Evolutionary conservation across 2,797 vertebrate species (phyloP).

Genomic region (Phoebastria nigripes): DNA sequence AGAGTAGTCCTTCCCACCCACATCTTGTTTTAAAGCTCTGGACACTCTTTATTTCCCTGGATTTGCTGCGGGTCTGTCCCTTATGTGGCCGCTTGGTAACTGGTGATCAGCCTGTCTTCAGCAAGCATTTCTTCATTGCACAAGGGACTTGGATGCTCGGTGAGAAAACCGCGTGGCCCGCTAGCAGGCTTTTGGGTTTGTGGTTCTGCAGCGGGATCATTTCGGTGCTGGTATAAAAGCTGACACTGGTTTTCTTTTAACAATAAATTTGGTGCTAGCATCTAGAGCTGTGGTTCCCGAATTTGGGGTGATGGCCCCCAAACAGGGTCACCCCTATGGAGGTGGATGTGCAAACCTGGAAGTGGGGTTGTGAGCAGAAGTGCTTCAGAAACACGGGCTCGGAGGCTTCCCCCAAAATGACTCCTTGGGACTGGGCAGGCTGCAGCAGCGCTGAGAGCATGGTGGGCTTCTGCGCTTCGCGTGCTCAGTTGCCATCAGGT

Average conservation of each 20-base stretch:
- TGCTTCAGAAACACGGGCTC: neutral
- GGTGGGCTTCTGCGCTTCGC: fast-evolving
- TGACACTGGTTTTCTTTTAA: neutral
- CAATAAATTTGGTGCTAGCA: neutral
- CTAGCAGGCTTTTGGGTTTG: neutral
- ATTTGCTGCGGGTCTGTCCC: neutral
- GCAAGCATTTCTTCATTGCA: neutral
- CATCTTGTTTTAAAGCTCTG: constrained; percentile 26
- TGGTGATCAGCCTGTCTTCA: neutral
- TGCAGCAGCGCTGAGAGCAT: neutral
- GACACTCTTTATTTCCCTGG: neutral
- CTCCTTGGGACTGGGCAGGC: neutral
- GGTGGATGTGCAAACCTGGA: neutral
- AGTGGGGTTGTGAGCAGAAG: neutral
- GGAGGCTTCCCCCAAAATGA: neutral
- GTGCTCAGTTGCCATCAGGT: neutral
- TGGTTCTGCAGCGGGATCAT: neutral
- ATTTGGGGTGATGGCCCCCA: neutral
- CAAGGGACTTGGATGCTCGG: neutral
- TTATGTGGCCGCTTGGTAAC: neutral
- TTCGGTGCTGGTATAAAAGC: neutral
- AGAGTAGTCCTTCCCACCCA: constrained; percentile 13
- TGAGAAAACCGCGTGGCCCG: neutral
- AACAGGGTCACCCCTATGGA: fast-evolving
- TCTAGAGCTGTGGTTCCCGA: neutral